Base-by-base conservation (phyloP, 2,888 invertebrate genomes). In the Dryococelus australis region DNA sequence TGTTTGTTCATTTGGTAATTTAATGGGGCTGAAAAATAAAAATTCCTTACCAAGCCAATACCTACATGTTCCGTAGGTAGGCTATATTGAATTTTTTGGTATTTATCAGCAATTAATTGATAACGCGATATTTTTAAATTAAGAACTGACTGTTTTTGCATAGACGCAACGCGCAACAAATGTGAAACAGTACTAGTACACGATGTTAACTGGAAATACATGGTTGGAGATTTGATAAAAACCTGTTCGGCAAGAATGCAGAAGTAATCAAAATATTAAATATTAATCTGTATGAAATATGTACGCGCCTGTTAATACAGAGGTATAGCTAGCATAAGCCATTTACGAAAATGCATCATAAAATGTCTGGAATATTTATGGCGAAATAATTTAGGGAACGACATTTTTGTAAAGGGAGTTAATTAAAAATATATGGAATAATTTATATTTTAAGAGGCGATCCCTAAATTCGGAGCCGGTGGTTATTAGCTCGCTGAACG, bases 401-500 rank as follows among this genome's bases (percentile, higher is more conserved):
- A 65, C 20, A 65, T n/a, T 65, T 65, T 65, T 65, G 65, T 65
- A 65, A 65, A 65, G 65, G 24, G 51, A 24, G 65, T 65, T 65
- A 65, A 65, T 65, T 65, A 65, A 65, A 65, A 65, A 65, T 65
- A 65, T 65, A n/a, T 65, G n/a, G 65, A 65, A n/a, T 65, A 65
- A 65, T 65, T 65, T 65, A 65, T 65, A 65, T 65, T 65, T 65
- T n/a, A 65, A 65, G 65, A 65, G 20, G 24, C 65, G 24, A 65
- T 16, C n/a, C 65, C 24, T 65, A 65, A 65, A 65, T n/a, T 10
- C 65, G 65, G 65, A 24, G 20, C 65, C 65, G 65, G 65, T 20
- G 65, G 65, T 65, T 65, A 65, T 65, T 65, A 65, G 16, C 65
- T 65, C 65, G 65, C 24, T 16, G 65, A 65, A 65, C 65, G 65